Percentiles rank a stretch among this genome's conserved stretches.
Conservation (phyloP, 2,797 vertebrate species). For the Neomorphus geoffroyi region DNA sequence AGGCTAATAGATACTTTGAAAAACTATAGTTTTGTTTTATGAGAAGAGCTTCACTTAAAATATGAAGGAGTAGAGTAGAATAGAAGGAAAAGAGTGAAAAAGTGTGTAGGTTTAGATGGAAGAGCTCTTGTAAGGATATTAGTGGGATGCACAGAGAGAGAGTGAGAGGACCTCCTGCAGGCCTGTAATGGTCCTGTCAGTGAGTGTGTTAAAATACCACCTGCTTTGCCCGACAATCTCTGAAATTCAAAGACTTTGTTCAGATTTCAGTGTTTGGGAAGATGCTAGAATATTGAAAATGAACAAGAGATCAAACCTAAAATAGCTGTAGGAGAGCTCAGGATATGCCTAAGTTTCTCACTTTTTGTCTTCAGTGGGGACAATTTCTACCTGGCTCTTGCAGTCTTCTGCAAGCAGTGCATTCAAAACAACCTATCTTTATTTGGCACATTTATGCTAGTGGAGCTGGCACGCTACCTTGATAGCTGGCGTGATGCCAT, state of each 20-base stretch:
- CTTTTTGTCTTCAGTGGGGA: not conserved
- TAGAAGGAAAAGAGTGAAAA: not conserved
- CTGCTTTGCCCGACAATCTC: slow-evolving; percentile 63
- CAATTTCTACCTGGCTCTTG: not conserved
- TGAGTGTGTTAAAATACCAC: slow-evolving; percentile 56
- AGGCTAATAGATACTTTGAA: not conserved
- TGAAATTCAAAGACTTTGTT: slow-evolving; percentile 27
- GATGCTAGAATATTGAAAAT: slow-evolving; percentile 47
- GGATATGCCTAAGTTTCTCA: not conserved
- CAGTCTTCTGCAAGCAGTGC: slow-evolving; percentile 38
- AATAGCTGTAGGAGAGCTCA: not conserved
- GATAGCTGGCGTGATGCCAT: slow-evolving; percentile 73
- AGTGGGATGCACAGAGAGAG: not conserved
- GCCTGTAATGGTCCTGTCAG: slow-evolving; percentile 11
- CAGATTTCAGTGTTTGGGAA: not conserved
- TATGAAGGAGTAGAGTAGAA: not conserved
- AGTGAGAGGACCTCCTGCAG: slow-evolving; percentile 4
- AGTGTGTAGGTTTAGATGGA: not conserved
- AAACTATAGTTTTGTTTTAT: not conserved
- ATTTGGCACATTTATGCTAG: slow-evolving; percentile 66
- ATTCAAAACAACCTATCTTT: slow-evolving; percentile 52
- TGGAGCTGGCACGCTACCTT: slow-evolving; percentile 62
- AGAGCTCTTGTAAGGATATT: not conserved
- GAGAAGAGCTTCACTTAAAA: not conserved
- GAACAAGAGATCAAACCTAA: not conserved